A percentile compares a stretch with the other conserved stretches of the same genome.
These are phyloP conservation scores for Pleuronectes platessa DNA, from an alignment of 2,113 vertebrate species.

Conservation along the genomic window DNA sequence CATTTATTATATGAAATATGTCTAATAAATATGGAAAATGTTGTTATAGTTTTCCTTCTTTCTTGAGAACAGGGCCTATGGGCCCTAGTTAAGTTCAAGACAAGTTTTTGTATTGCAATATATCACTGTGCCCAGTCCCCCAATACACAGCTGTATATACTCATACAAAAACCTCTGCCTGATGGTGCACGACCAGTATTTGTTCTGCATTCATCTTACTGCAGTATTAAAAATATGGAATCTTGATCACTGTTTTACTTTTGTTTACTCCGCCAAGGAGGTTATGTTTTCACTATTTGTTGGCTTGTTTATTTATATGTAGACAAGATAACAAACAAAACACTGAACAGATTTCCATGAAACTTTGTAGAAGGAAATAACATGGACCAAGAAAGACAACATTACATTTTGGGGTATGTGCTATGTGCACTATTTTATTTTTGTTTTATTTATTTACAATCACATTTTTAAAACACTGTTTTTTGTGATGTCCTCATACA, in stretches of 20 bases:
- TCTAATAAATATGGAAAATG: no score
- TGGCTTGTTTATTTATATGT: no score
- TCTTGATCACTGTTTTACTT: background rate
- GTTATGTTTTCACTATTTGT: no score
- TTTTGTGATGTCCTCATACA: no score
- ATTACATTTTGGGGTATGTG: no score
- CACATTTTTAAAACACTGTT: background rate
- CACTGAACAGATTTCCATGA: no score
- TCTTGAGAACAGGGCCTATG: background rate
- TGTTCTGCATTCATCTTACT: background rate
- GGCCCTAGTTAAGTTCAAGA: background rate
- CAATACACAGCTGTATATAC: constrained; percentile 19
- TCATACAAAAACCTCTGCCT: constrained; percentile 43
- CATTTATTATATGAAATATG: no score
- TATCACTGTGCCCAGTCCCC: constrained; percentile 35
- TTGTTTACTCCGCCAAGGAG: background rate
- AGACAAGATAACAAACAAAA: no score
- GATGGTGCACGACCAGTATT: background rate
- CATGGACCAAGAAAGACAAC: no score
- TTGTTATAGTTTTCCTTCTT: no score
- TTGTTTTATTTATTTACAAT: background rate
- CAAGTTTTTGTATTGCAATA: constrained; percentile 44
- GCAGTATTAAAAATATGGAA: background rate
- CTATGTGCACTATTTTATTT: no score
- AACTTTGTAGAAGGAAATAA: no score